Percentiles rank a stretch among this genome's conserved stretches.
phyloP scores from a whole-genome alignment of 2,113 vertebrate genomes.

The Cyanoderma ruficeps region DNA sequence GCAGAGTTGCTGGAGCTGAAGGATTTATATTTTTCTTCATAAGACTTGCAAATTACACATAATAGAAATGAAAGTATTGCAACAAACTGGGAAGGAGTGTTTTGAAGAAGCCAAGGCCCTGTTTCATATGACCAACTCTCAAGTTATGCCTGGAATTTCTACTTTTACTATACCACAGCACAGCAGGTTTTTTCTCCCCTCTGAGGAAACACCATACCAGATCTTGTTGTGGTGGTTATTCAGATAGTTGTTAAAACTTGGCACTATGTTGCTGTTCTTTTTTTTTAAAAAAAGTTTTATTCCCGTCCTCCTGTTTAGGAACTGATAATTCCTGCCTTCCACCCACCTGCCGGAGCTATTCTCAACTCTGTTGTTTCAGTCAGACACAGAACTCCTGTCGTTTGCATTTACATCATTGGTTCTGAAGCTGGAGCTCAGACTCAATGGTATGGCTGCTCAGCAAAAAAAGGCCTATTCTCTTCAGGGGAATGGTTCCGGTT shows the following conservation, averaged over 20 bases:
- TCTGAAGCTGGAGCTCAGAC: not conserved
- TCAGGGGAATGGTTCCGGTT: not conserved
- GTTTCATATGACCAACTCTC: not conserved
- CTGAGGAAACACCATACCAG: not conserved
- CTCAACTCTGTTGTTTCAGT: not conserved
- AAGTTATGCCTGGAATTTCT: constrained; percentile 43
- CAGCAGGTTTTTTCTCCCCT: not conserved
- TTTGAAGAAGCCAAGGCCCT: not conserved
- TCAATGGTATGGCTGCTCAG: not conserved
- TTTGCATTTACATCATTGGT: not conserved
- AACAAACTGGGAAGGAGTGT: not conserved
- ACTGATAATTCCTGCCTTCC: not conserved
- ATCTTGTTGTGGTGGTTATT: constrained; percentile 33
- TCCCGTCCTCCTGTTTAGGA: not conserved
- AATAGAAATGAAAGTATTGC: not conserved
- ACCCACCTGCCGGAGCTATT: not conserved
- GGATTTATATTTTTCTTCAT: not conserved
- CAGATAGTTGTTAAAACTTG: constrained; percentile 2
- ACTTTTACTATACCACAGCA: not conserved
- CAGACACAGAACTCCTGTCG: not conserved
- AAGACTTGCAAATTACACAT: not conserved
- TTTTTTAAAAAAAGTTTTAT: not conserved
- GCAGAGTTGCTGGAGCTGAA: not conserved
- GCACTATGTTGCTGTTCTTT: not conserved
- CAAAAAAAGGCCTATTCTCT: not conserved